Evolutionary conservation across 2,888 invertebrate species (phyloP), one percentile per base, ranked within the genome.

Genomic region (Drosophila robusta): DNA sequence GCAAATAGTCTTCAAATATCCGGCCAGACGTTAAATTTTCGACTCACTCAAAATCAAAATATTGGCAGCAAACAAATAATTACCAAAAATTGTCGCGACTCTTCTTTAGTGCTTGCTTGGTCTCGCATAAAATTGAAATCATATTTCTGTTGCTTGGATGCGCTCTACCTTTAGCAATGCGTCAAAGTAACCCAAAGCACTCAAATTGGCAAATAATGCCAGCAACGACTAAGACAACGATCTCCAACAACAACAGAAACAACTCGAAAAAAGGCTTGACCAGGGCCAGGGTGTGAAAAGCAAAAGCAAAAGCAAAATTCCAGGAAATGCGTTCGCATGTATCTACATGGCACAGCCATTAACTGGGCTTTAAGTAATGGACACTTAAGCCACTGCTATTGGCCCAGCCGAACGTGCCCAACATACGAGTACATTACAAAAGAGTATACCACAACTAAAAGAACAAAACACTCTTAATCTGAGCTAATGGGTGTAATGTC

Each of bases 1-100:
- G 89, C 82, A 88, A 88, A 89, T 82, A 84, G 80, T 76, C 70
- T 78, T 75, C 75, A 84, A 81, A 84, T 80, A 89, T 89, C 87
- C 82, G 78, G 72, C 49, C 56, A 62, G 70, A 51, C 54, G 51
- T 41, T 63, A 51, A 63, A 68, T 69, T 72, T 87, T 71, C 72
- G 75, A 69, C 75, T 69, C 76, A 64, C 75, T 73, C 52, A 65
- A 75, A 73, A 78, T 79, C 74, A 78, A 77, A 76, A 80, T 85
- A 85, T 85, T 89, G 68, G 77, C 75, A 58, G 52, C 70, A 68
- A 75, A 81, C 80, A 87, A 90, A 89, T 80, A 89, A 75, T 67
- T 61, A 47, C 61, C 78, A 58, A 74, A 85, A 83, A 70, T 38
- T 66, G 74, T 64, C 70, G 50, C 50, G 47, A 47, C 46, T 47